Percentiles rank a stretch among this genome's conserved stretches.
phyloP scores from a whole-genome alignment of 1,140 invertebrate genomes.

The roundworm (Caenorhabditis elegans) region WBcel235 BX284606.5:3351501-3352000 shows the following conservation, averaged over 20 bases:
- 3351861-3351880: no score
- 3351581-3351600: not conserved
- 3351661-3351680: not conserved
- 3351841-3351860: no score
- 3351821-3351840: no score
- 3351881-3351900: no score
- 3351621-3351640: not conserved
- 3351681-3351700: no score
- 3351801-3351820: no score
- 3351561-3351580: not conserved
- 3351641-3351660: not conserved
- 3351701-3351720: constrained; percentile 19
- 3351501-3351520: not conserved
- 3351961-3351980: not conserved
- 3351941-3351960: constrained; percentile 13
- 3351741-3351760: not conserved
- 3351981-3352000: no score
- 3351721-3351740: constrained; percentile 11
- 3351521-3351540: not conserved
- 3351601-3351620: not conserved
- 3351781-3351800: not conserved
- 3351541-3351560: no score
- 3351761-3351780: not conserved
- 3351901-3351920: no score
- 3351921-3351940: not conserved